These are phyloP conservation scores for Aethina tumida DNA, from an alignment of 1,140 invertebrate species.

Conservation along the genomic window DNA sequence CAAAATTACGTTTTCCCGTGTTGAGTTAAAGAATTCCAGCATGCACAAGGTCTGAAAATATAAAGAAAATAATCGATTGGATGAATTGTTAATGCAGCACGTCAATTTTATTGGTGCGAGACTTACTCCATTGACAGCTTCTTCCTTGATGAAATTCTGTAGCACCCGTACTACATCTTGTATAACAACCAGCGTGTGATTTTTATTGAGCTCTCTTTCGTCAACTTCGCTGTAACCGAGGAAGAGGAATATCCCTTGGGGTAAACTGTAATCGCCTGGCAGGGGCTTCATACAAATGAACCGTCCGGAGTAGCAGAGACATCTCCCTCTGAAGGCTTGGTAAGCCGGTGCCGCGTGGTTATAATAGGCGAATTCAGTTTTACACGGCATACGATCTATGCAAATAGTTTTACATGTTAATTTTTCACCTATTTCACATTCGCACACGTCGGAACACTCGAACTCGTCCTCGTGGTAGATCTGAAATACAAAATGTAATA, in stretches of 20 bases:
- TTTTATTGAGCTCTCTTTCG: constrained; percentile 62
- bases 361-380: constrained; percentile 77
- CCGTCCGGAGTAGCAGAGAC: constrained; percentile 79
- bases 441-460: constrained; percentile 71
- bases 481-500: constrained; percentile 47
- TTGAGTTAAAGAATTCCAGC: constrained; percentile 71
- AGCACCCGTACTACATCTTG: constrained; percentile 69
- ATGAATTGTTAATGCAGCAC: neutral
- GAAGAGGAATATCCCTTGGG: constrained; percentile 74
- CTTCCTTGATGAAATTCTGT: constrained; percentile 61
- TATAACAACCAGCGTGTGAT: constrained; percentile 66
- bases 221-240: constrained; percentile 80
- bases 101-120: neutral
- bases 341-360: constrained; percentile 81
- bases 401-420: constrained; percentile 77
- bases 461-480: constrained; percentile 77
- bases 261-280: constrained; percentile 65
- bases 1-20: constrained; percentile 78
- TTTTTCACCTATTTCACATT: constrained; percentile 63
- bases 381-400: constrained; percentile 71
- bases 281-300: constrained; percentile 86
- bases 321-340: constrained; percentile 76
- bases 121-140: constrained; percentile 59
- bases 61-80: constrained; percentile 13
- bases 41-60: constrained; percentile 64